Evolutionary conservation across 2,888 invertebrate genomes (phyloP).

Genomic region (Pollenia angustigena): DNA sequence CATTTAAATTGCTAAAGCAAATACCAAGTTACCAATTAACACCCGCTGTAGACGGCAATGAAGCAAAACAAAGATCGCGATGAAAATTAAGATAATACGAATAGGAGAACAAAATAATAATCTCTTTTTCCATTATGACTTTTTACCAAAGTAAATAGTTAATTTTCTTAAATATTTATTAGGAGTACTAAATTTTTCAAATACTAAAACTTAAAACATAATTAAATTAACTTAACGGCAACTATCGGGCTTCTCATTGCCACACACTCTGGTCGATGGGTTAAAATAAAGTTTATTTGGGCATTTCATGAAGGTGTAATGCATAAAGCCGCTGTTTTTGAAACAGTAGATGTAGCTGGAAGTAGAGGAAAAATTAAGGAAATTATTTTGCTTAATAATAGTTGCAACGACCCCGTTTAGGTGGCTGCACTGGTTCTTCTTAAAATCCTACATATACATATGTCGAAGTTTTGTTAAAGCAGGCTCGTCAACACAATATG

Average conservation of each 20-base stretch:
- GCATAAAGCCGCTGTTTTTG: slow-evolving; percentile 60
- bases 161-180: slow-evolving; percentile 1
- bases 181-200: background rate
- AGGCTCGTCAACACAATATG: no score
- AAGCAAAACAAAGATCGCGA: background rate
- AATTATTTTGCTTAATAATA: no score
- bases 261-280: slow-evolving; percentile 48
- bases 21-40: slow-evolving; percentile 1
- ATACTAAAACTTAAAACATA: slow-evolving; percentile 2
- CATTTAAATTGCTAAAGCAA: no score
- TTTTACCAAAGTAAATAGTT: background rate
- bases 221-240: slow-evolving; percentile 57
- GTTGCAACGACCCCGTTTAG: no score
- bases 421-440: no score
- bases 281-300: slow-evolving; percentile 55
- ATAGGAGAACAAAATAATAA: no score
- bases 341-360: slow-evolving; percentile 77
- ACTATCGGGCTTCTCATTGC: slow-evolving; percentile 66
- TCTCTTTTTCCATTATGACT: background rate
- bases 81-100: background rate
- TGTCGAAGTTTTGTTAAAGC: no score
- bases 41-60: background rate
- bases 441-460: no score
- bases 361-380: background rate
- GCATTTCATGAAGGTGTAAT: slow-evolving; percentile 67